These are phyloP conservation scores for Pithys albifrons DNA, from an alignment of 2,113 vertebrate species.

Conservation along the genomic window DNA sequence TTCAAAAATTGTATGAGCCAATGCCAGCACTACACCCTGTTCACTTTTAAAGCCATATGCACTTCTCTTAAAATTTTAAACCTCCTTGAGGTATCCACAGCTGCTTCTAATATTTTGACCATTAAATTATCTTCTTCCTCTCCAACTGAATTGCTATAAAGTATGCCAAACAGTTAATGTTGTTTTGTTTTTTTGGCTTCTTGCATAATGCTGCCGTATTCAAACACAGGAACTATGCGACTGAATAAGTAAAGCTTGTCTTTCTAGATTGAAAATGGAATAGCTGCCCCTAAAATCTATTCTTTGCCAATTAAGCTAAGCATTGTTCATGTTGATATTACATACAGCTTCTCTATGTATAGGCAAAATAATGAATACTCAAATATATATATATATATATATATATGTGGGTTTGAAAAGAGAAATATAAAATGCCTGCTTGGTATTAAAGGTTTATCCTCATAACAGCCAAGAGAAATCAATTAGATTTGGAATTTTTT, in stretches of 20 bases:
- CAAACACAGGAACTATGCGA: constrained; percentile 5
- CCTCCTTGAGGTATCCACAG: constrained; percentile 76
- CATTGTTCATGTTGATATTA: not conserved
- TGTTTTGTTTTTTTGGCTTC: constrained; percentile 34
- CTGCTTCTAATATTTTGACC: constrained; percentile 76
- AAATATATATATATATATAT: not conserved
- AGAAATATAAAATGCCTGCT: not conserved
- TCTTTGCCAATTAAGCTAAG: not conserved
- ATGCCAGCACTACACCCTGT: constrained; percentile 20
- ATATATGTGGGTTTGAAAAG: not conserved
- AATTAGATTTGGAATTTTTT: not conserved
- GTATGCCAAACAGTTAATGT: constrained; percentile 32
- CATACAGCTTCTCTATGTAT: not conserved
- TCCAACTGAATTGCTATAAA: constrained; percentile 54
- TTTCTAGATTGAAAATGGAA: not conserved
- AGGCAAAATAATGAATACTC: not conserved
- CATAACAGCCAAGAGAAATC: not conserved
- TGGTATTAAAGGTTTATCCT: not conserved
- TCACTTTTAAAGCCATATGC: constrained; percentile 60
- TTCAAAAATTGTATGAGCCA: constrained; percentile 37
- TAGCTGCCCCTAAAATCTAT: not conserved
- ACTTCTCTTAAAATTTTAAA: constrained; percentile 70
- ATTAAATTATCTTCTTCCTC: constrained; percentile 67
- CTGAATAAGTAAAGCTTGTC: not conserved
- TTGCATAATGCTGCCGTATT: constrained; percentile 37